These are phyloP conservation scores for Strigamia crassipes DNA, from an alignment of 2,888 invertebrate species.

Conservation along the genomic window DNA sequence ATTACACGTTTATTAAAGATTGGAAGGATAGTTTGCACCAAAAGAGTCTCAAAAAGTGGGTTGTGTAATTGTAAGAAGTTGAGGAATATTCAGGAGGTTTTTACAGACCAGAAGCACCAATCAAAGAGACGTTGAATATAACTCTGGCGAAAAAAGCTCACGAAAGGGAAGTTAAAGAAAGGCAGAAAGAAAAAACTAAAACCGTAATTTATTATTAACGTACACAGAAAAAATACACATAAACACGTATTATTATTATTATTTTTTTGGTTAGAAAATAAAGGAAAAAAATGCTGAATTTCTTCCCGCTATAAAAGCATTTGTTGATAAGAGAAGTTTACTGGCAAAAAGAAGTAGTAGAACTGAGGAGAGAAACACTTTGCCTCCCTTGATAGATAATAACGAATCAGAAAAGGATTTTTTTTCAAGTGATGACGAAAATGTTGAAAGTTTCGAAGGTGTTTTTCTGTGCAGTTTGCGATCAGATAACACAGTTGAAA, in stretches of 20 bases:
- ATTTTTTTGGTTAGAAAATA: conserved; percentile 17
- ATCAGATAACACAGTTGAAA: not conserved
- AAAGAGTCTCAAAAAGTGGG: not conserved
- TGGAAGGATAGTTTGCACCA: conserved; percentile 19
- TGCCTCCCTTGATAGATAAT: not conserved
- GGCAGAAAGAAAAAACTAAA: not conserved
- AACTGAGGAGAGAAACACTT: not conserved
- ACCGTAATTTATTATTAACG: not conserved
- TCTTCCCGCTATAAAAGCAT: conserved; percentile 12
- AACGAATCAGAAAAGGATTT: not conserved
- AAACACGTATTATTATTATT: too few relatives aligned
- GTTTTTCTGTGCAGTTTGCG: not conserved
- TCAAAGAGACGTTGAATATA: not conserved
- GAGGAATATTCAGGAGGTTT: not conserved
- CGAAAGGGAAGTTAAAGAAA: not conserved
- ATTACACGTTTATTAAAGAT: not conserved
- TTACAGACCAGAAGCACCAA: not conserved
- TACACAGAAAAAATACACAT: too few relatives aligned
- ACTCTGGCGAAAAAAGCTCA: not conserved
- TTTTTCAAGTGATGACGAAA: not conserved
- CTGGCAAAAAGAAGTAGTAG: not conserved
- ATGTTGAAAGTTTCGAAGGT: not conserved
- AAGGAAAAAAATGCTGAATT: not conserved
- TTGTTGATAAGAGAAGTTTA: not conserved
- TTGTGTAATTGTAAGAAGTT: not conserved